Conservation (phyloP, 2,888 invertebrate genomes). For the Eristalinus sepulchralis region DNA sequence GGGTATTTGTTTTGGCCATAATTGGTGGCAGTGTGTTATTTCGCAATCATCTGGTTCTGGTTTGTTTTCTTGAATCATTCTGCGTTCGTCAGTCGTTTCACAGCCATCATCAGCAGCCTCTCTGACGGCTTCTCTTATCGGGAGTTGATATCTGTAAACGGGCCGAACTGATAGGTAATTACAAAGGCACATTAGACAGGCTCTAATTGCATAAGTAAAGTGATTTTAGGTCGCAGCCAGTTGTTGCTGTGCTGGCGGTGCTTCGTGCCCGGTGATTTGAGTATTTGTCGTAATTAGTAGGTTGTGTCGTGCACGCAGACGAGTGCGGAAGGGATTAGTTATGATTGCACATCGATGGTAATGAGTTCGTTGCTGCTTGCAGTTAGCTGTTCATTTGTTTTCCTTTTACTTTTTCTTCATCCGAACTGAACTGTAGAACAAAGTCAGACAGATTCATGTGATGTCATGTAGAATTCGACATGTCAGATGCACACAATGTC, state of each 20-base stretch:
- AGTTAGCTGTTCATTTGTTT: not conserved
- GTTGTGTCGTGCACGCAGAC: not conserved
- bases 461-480: no score
- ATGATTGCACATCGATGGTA: not conserved
- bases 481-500: no score
- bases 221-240: slow-evolving; percentile 10
- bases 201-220: not conserved
- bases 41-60: slow-evolving; percentile 13
- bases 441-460: no score
- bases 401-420: not conserved
- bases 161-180: slow-evolving; percentile 21
- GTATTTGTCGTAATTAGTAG: not conserved
- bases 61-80: not conserved
- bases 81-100: no score
- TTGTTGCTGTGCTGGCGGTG: not conserved
- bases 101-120: not conserved
- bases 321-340: not conserved
- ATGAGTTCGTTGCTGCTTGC: not conserved
- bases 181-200: not conserved
- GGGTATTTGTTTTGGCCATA: slow-evolving; percentile 49
- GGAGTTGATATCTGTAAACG: slow-evolving; percentile 9
- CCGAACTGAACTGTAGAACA: no score
- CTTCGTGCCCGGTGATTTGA: not conserved
- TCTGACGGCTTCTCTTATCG: slow-evolving; percentile 18
- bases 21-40: slow-evolving; percentile 31